Evolutionary conservation across 2,888 invertebrate species (phyloP), one percentile per base, ranked within the genome.

Genomic region (Celastrina argiolus): DNA sequence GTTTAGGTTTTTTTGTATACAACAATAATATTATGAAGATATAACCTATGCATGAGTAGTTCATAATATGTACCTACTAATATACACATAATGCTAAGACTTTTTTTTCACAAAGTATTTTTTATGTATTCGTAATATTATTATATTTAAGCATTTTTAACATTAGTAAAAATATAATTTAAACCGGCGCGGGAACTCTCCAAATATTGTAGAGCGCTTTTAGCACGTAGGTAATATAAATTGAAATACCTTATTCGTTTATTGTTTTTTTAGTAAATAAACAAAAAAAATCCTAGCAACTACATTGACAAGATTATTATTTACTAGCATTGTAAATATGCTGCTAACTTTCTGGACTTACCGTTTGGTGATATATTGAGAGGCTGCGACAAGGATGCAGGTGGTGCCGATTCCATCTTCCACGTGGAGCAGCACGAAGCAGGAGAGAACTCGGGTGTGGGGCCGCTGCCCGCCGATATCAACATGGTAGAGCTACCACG

Each of bases 341-440:
- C n/a, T 16, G 4, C 7, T 10, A 2, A 0, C 16, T 2, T 34
- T 34, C 34, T n/a, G 31, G 2, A 65, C 86, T 84, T 78, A 90
- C 91, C 89, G 69, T 88, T 91, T 64, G 92, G 94, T 76, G 93
- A 95, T 83, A 92, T 92, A 77, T 92, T 93, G 75, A 92, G 92
- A 69, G 87, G 84, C 72, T 90, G 91, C 12, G 87, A 75, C 77
- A 89, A 82, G 76, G 86, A 79, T 70, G 90, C 93, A 74, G 91
- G 92, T 73, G 87, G 92, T 81, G 80, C 92, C 77, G 92, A 93
- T 81, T 92, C 94, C 94, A 93, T 93, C 92, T 91, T 94, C 94
- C 93, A 93, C 88, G 91, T 82, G 77, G 92, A 85, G 92, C 93
- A 86, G 92, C 92, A 86, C 86, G 92, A 85, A 79, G 91, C 85